Conservation (phyloP, 1,140 invertebrate genomes). For the Drosophila kepulauana region DNA sequence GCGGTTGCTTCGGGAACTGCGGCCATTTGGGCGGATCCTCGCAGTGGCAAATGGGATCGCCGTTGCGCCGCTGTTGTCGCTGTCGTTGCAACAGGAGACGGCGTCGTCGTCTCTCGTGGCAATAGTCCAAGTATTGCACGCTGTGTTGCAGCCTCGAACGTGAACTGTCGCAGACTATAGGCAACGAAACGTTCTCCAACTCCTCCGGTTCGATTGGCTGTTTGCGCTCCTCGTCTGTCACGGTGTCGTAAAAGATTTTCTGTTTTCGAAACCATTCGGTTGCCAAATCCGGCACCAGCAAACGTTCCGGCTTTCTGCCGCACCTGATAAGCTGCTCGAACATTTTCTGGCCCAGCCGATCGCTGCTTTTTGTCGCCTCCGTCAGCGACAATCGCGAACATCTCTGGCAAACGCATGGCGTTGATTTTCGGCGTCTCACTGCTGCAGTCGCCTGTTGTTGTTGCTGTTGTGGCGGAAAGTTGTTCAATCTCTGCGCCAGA, state of each 20-base stretch:
- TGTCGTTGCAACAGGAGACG: not conserved
- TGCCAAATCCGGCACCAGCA: constrained; percentile 73
- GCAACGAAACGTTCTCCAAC: not conserved
- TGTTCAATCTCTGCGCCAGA: constrained; percentile 25
- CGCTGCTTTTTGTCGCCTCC: not conserved
- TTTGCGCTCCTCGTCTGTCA: constrained; percentile 23
- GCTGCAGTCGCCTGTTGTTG: not conserved
- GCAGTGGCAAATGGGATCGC: not conserved
- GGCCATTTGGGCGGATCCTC: constrained; percentile 6
- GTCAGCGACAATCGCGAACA: not conserved
- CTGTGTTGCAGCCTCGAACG: constrained; percentile 17
- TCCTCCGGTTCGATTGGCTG: not conserved
- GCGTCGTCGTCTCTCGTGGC: constrained; percentile 14
- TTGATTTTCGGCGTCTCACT: not conserved
- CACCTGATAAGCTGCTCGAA: constrained; percentile 53
- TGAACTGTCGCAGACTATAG: not conserved
- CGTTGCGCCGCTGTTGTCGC: not conserved
- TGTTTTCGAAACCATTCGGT: constrained; percentile 76
- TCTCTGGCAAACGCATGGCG: constrained; percentile 2
- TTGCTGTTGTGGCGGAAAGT: constrained; percentile 44
- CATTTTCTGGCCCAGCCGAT: not conserved
- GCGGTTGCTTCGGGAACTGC: too few relatives aligned
- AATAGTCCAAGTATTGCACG: constrained; percentile 24
- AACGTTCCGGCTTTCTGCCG: constrained; percentile 34
- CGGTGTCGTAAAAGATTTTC: constrained; percentile 54